A percentile compares a stretch with the other conserved stretches of the same genome.
Evolutionary conservation across 1,140 invertebrate species (phyloP).

Genomic region (Neodiprion lecontei): DNA sequence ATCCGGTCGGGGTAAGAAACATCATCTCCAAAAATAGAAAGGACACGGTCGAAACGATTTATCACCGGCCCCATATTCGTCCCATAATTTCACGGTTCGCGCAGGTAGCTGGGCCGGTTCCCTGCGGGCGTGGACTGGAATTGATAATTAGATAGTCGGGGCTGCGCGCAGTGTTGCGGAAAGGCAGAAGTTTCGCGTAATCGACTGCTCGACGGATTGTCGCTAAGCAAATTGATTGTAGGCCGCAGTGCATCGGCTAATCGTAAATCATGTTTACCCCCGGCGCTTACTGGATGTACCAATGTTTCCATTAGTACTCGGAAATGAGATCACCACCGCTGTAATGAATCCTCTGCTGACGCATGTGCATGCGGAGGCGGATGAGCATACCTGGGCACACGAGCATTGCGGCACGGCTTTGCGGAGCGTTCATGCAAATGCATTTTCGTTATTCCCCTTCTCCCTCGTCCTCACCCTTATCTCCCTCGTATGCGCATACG

Average conservation of each 20-base stretch:
- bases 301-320: conserved; percentile 1
- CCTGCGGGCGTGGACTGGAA: neutral
- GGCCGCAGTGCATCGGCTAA: neutral
- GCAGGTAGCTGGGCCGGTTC: neutral
- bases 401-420: too few relatives aligned
- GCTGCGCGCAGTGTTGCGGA: neutral
- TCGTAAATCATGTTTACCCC: conserved; percentile 7
- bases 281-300: neutral
- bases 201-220: conserved; percentile 2
- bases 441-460: too few relatives aligned
- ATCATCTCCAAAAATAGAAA: neutral
- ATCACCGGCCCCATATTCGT: neutral
- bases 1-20: neutral
- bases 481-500: neutral
- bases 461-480: too few relatives aligned
- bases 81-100: neutral
- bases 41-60: neutral
- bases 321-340: neutral
- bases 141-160: neutral
- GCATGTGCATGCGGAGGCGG: neutral
- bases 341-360: conserved; percentile 7
- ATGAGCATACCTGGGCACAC: too few relatives aligned
- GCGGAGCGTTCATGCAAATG: too few relatives aligned
- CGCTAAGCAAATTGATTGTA: conserved; percentile 5
- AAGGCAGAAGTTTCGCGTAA: neutral